These are phyloP conservation scores for Rhizoglyphus robini DNA, from an alignment of 1,140 invertebrate species.

Conservation along the genomic window DNA sequence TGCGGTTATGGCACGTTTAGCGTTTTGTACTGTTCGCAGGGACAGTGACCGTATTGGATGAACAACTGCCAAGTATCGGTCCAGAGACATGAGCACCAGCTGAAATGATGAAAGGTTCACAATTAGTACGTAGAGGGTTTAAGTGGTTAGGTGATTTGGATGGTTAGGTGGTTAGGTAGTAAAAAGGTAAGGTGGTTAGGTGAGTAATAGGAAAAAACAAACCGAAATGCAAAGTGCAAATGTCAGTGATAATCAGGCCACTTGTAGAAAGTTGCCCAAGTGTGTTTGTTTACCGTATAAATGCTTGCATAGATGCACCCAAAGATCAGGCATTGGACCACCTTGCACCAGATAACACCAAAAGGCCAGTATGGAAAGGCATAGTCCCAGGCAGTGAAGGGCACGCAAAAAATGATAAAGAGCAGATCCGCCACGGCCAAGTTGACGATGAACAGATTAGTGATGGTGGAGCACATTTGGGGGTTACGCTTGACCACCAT, in stretches of 20 bases:
- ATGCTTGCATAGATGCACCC: conserved; percentile 80
- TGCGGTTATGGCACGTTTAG: conserved; percentile 56
- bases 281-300: conserved; percentile 23
- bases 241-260: too few species aligned
- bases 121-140: too few species aligned
- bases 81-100: conserved; percentile 87
- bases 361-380: conserved; percentile 77
- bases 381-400: conserved; percentile 78
- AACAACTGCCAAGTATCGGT: conserved; percentile 85
- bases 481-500: conserved; percentile 44
- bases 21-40: conserved; percentile 68
- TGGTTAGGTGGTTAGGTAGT: too few species aligned
- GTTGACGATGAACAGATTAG: conserved; percentile 79
- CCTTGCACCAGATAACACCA: conserved; percentile 75
- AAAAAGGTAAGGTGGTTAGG: too few species aligned
- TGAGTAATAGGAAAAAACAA: too few species aligned
- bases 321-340: conserved; percentile 64
- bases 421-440: conserved; percentile 75
- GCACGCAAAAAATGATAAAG: conserved; percentile 90
- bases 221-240: too few species aligned
- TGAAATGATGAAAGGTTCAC: too few species aligned
- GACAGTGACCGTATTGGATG: conserved; percentile 82
- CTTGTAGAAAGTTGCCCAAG: too few species aligned
- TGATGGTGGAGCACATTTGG: conserved; percentile 81
- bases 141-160: too few species aligned